Conservation (phyloP, 2,888 invertebrate species). For the Ormyrus pomaceus region DNA sequence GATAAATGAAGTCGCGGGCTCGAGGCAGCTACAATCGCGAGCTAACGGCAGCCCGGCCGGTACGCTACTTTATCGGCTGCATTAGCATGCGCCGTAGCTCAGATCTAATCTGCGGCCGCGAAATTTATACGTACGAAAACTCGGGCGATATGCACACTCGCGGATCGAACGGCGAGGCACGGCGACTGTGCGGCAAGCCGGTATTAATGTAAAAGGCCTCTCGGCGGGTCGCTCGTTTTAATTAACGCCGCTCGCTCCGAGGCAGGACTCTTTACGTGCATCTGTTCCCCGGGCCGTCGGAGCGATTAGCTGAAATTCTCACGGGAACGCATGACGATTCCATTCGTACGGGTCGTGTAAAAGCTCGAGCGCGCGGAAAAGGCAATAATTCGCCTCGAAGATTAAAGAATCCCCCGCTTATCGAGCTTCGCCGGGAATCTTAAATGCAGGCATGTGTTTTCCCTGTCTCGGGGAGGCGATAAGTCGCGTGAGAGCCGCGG, state of each 20-base stretch:
- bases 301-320: slow-evolving; percentile 28
- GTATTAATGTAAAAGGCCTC: too few relatives aligned
- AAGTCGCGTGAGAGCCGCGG: background rate
- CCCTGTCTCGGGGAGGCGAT: slow-evolving; percentile 21
- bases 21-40: background rate
- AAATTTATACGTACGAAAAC: background rate
- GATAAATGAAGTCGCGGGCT: slow-evolving; percentile 36
- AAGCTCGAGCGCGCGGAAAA: background rate
- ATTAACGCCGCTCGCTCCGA: too few relatives aligned
- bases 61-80: slow-evolving; percentile 33
- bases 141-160: too few relatives aligned
- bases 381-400: slow-evolving; percentile 52
- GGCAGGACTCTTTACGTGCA: background rate
- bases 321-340: slow-evolving; percentile 52
- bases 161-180: too few relatives aligned
- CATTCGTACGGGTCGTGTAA: slow-evolving; percentile 41
- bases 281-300: background rate
- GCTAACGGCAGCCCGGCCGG: slow-evolving; percentile 22
- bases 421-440: slow-evolving; percentile 43
- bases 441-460: slow-evolving; percentile 33
- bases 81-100: slow-evolving; percentile 26
- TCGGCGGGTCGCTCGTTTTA: too few relatives aligned
- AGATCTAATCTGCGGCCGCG: slow-evolving; percentile 21
- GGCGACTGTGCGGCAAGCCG: too few relatives aligned
- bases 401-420: slow-evolving; percentile 52